phyloP scores from a whole-genome alignment of 2,113 vertebrate genomes.

The Odobenus rosmarus region DNA sequence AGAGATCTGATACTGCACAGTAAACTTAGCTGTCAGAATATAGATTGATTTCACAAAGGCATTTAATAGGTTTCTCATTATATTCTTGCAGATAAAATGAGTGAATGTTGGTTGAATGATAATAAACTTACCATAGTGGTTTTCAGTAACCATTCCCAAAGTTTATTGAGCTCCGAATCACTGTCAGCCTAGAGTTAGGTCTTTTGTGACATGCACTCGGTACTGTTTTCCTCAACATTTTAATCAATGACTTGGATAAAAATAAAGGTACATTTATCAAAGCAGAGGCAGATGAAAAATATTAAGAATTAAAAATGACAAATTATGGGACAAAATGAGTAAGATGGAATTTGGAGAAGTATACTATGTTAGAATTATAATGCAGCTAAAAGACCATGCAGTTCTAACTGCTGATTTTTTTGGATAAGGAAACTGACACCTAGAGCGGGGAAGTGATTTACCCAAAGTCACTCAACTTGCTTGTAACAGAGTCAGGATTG shows the following conservation, averaged over 20 bases:
- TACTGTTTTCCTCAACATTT: neutral
- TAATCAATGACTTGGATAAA: neutral
- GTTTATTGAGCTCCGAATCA: neutral
- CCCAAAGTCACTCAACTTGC: too few relatives aligned
- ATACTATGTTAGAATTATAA: neutral
- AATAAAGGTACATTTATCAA: neutral
- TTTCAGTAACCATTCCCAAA: neutral
- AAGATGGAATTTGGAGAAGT: neutral
- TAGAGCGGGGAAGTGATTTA: neutral
- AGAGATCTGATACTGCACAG: neutral
- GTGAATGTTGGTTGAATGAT: neutral
- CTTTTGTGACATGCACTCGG: neutral
- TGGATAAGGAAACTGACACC: neutral
- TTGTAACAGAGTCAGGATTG: fast-evolving
- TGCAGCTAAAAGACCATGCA: neutral
- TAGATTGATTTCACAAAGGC: neutral
- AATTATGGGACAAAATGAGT: neutral
- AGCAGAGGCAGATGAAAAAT: neutral
- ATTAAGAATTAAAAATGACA: neutral
- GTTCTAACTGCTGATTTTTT: fast-evolving
- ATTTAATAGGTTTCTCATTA: neutral
- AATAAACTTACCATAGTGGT: neutral
- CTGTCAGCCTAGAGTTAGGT: neutral
- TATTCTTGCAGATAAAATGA: neutral
- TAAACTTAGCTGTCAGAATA: neutral